Percentiles rank a stretch among this genome's conserved stretches.
Evolutionary conservation across 2,113 vertebrate genomes (phyloP).

Genomic region (Syngnathus floridae): DNA sequence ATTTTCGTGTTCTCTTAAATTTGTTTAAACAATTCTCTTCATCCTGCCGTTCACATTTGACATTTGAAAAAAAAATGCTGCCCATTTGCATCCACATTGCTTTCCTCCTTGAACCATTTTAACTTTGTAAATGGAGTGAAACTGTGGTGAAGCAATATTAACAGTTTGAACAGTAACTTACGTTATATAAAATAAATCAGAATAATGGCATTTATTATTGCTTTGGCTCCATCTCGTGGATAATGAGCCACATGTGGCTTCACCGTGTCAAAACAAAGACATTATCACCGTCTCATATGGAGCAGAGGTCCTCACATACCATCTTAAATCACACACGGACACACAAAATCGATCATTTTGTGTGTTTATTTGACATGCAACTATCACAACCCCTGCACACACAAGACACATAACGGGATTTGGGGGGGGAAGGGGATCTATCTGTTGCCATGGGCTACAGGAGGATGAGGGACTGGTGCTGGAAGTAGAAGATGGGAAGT

Average conservation of each 20-base stretch:
- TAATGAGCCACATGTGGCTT: background rate
- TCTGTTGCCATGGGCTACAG: conserved; percentile 65
- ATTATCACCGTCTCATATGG: background rate
- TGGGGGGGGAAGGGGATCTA: conserved; percentile 27
- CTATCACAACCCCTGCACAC: conserved; percentile 6
- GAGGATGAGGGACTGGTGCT: conserved; percentile 13
- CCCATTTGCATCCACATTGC: too few species aligned
- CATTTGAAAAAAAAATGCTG: too few species aligned
- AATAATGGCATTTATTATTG: background rate
- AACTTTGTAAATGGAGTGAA: too few species aligned
- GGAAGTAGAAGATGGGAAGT: conserved; percentile 7
- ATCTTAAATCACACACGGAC: background rate
- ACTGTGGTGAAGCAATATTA: too few species aligned
- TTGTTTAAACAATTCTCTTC: too few species aligned
- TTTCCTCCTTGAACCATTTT: too few species aligned
- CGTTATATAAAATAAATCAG: background rate
- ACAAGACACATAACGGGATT: conserved; percentile 1
- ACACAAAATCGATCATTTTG: background rate
- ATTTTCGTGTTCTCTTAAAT: too few species aligned
- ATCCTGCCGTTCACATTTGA: too few species aligned
- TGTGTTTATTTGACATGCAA: conserved; percentile 1
- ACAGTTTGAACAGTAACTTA: too few species aligned
- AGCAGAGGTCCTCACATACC: background rate
- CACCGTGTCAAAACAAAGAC: background rate
- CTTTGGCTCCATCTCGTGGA: background rate